Percentiles rank a stretch among this genome's conserved stretches.
phyloP scores from a whole-genome alignment of 37 sponge, comb jelly and placozoan species.

The Lycopodina hypogea region DNA sequence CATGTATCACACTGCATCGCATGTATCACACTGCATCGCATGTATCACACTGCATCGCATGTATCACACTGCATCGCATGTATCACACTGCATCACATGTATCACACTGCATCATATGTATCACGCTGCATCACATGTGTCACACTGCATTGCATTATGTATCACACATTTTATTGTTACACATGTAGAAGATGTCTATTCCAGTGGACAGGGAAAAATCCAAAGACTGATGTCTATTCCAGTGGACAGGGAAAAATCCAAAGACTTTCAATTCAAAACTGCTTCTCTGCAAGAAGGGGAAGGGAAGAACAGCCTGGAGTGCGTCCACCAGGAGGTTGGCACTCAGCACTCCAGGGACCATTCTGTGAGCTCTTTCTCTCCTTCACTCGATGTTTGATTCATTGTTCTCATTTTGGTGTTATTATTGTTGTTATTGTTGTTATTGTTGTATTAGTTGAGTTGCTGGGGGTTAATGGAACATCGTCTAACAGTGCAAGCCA shows the following conservation, averaged over 20 bases:
- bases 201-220: constrained; percentile 22
- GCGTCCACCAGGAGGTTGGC: constrained; percentile 55
- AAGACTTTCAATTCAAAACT: constrained; percentile 43
- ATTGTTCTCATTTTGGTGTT: background rate
- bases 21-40: background rate
- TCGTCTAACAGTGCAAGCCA: constrained; percentile 59
- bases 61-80: background rate
- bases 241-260: background rate
- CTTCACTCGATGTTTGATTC: background rate
- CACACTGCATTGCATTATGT: background rate
- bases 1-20: no score
- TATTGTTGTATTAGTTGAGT: constrained; percentile 9
- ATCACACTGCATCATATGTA: background rate
- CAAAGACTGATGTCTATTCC: constrained; percentile 38
- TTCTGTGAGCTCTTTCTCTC: background rate
- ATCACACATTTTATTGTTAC: background rate
- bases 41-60: background rate
- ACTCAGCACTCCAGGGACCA: background rate
- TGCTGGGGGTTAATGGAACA: constrained; percentile 43
- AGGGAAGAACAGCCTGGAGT: constrained; percentile 50
- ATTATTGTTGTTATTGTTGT: background rate
- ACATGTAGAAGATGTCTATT: constrained; percentile 34
- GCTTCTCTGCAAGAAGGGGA: constrained; percentile 15
- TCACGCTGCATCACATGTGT: background rate
- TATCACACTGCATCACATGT: background rate